Evolutionary conservation across 2,888 invertebrate species (phyloP), one percentile per base, ranked within the genome.

Genomic region (Cecidostiba fungosa): DNA sequence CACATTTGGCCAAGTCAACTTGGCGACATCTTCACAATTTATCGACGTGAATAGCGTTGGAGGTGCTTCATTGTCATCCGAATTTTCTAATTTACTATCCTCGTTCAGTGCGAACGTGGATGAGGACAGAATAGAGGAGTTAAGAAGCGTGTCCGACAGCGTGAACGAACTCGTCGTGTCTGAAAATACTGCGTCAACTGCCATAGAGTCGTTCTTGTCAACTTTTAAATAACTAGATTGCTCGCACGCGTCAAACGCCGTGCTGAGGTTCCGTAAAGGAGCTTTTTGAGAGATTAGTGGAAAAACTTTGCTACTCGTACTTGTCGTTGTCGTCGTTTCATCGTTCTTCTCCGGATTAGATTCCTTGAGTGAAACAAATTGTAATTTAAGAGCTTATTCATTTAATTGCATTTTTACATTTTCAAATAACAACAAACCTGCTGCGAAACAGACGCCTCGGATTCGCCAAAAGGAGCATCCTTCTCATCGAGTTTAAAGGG

Each of bases 1-100:
- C 26, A 95, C 93, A 77, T 95, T 94, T 2, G 96, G 96, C 96
- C 96, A 97, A 0, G 89, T 69, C 32, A 92, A 89, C 39, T 91
- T 91, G 29, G 93, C 92, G 16, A 90, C 92, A 39, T 94, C 94
- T 77, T 95, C 94, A 23, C 91, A 88, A 50, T 32, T 76, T 19
- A 89, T 85, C 3, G 92, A 92, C 29, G 89, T 90, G 88, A 92
- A 93, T 72, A 93, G 85, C 47, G 94, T 88, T 72, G 94, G 89
- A 62, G 93, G 89, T 36, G 88, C 89, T 14, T 84, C 85, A n/a
- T 82, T 77, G 36, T 82, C 84, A 62, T 73, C 32, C 1, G n/a
- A 16, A 66, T 77, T 69, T 14, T 29, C 74, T 32, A 86, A 78
- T 81, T 87, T 89, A 36, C 87, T 87, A 29, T 86, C 86, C 8